A percentile compares a stretch with the other conserved stretches of the same genome.
phyloP scores from a whole-genome alignment of 2,888 invertebrate genomes.

The Eueremaeus valkanovi region DNA sequence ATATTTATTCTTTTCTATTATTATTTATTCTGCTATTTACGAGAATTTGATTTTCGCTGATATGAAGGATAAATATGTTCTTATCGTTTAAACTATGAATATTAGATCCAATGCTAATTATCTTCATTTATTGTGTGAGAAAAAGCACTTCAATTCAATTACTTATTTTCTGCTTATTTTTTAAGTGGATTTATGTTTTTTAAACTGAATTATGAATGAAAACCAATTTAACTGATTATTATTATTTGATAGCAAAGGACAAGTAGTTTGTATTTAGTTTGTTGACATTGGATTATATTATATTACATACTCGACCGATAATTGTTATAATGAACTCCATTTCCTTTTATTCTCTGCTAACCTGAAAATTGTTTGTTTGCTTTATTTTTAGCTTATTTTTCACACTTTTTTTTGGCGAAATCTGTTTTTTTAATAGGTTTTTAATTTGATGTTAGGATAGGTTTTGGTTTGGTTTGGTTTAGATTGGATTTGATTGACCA shows the following conservation, averaged over 20 bases:
- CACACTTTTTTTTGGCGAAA: too few relatives aligned
- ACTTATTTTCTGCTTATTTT: too few relatives aligned
- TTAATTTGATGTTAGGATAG: neutral
- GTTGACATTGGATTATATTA: neutral
- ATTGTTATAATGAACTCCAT: conserved; percentile 23
- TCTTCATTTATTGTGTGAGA: too few relatives aligned
- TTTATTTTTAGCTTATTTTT: too few relatives aligned
- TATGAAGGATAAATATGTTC: too few relatives aligned
- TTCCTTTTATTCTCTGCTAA: neutral
- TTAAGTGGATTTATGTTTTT: too few relatives aligned
- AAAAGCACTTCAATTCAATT: too few relatives aligned
- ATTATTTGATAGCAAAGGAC: conserved; percentile 11
- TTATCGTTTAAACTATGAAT: too few relatives aligned
- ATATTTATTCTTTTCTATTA: neutral
- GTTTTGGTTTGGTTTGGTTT: neutral
- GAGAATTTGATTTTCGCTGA: too few relatives aligned
- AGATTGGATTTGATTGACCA: neutral
- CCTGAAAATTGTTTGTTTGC: neutral
- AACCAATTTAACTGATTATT: neutral
- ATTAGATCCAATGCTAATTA: too few relatives aligned
- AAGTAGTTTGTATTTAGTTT: neutral
- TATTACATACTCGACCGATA: neutral
- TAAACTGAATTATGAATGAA: neutral
- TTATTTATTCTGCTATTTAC: neutral
- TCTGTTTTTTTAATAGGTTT: too few relatives aligned